phyloP scores from a whole-genome alignment of 2,888 invertebrate genomes.

The Pachycephus smyrnensis region DNA sequence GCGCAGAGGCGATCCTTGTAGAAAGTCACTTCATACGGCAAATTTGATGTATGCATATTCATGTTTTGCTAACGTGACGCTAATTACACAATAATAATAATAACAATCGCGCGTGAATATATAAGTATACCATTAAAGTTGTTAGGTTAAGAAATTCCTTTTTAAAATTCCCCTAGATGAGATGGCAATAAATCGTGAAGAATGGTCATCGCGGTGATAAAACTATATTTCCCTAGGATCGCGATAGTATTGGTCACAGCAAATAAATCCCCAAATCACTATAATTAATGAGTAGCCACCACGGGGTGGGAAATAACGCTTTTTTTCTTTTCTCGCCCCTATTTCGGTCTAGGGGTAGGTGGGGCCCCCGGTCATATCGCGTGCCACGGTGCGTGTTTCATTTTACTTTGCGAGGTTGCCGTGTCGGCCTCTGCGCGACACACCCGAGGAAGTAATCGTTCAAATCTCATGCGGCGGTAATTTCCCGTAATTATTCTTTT shows the following conservation, averaged over 20 bases:
- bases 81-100: background rate
- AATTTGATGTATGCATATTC: background rate
- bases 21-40: no score
- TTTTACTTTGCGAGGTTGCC: conserved; percentile 1
- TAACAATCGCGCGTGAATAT: background rate
- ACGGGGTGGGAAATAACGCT: background rate
- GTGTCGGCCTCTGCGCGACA: background rate
- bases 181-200: background rate
- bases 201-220: background rate
- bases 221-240: background rate
- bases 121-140: background rate
- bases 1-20: no score
- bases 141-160: background rate
- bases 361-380: background rate
- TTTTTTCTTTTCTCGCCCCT: background rate
- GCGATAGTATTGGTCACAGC: background rate
- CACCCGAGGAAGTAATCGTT: conserved; percentile 9
- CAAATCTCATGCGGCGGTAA: conserved; percentile 8
- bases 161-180: background rate
- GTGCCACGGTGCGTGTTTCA: conserved; percentile 5
- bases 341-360: background rate
- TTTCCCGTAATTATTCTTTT: conserved; percentile 10
- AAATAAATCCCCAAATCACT: conserved; percentile 6
- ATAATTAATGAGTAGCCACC: background rate
- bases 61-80: background rate